A percentile compares a stretch with the other conserved stretches of the same genome.
Evolutionary conservation across 2,113 vertebrate species (phyloP).

Genomic region (Chloroceryle aenea): DNA sequence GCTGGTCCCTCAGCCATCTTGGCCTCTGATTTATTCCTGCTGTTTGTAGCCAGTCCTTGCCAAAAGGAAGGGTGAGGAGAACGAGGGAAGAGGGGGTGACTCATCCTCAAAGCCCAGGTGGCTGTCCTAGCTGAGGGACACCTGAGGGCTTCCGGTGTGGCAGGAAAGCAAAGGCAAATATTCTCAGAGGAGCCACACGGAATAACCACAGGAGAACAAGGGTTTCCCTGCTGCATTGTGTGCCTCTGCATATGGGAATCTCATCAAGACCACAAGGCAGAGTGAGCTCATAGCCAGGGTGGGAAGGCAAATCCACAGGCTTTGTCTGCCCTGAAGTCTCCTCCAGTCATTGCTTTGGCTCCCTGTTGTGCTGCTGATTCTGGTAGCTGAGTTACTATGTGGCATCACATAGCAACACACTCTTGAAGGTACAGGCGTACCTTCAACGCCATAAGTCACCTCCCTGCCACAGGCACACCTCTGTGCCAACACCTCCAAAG

Average conservation of each 20-base stretch:
- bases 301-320: not conserved
- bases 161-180: slow-evolving; percentile 62
- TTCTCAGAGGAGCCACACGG: not conserved
- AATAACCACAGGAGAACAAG: slow-evolving; percentile 33
- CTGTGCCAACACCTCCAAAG: not conserved
- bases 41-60: slow-evolving; percentile 24
- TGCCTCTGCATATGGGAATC: slow-evolving; percentile 46
- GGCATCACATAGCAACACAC: not conserved
- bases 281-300: slow-evolving; percentile 54
- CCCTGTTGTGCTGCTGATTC: not conserved
- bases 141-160: slow-evolving; percentile 30
- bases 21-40: slow-evolving; percentile 36
- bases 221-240: slow-evolving; percentile 71
- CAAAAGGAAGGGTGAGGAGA: slow-evolving; percentile 15
- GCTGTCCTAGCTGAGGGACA: slow-evolving; percentile 39
- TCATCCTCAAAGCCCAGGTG: slow-evolving; percentile 65
- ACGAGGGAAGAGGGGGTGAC: slow-evolving; percentile 41
- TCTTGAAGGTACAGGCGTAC: not conserved
- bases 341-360: not conserved
- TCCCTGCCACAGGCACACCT: not conserved
- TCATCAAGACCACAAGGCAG: slow-evolving; percentile 31
- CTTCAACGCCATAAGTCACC: not conserved
- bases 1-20: not conserved
- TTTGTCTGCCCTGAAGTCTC: not conserved
- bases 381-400: not conserved